Conservation (phyloP, 2,888 invertebrate species). For the Eristalis pertinax region DNA sequence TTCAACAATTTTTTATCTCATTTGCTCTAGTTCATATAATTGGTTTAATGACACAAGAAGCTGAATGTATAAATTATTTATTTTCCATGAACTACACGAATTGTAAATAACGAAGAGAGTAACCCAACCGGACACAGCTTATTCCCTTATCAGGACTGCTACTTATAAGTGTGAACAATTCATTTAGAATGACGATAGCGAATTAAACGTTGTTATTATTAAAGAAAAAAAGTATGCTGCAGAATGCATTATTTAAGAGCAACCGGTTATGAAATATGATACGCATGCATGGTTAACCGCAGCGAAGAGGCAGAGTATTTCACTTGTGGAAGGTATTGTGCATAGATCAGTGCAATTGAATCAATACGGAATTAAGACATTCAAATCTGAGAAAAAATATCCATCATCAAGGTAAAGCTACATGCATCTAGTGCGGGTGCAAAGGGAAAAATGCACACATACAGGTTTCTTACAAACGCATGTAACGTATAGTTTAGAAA, state of each 20-base stretch:
- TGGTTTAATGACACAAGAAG: slow-evolving; percentile 35
- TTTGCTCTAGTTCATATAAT: slow-evolving; percentile 35
- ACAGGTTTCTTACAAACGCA: too few relatives aligned
- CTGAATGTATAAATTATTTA: slow-evolving; percentile 9
- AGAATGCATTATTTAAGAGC: background rate
- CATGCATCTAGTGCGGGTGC: background rate
- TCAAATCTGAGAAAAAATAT: background rate
- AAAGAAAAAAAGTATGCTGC: background rate
- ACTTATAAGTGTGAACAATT: slow-evolving; percentile 15
- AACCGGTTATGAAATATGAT: slow-evolving; percentile 47
- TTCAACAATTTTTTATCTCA: slow-evolving; percentile 35
- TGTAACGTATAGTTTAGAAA: too few relatives aligned
- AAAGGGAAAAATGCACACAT: too few relatives aligned
- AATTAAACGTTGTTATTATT: slow-evolving; percentile 23
- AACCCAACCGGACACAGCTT: background rate
- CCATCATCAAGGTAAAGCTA: too few relatives aligned
- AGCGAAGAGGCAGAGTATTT: background rate
- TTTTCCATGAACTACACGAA: background rate
- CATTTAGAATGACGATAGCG: slow-evolving; percentile 22
- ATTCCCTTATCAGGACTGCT: slow-evolving; percentile 13
- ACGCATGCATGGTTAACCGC: slow-evolving; percentile 36
- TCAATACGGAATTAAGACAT: background rate
- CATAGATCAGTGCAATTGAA: background rate
- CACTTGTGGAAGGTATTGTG: background rate
- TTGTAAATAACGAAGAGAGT: background rate